A percentile compares a stretch with the other conserved stretches of the same genome.
phyloP scores from a whole-genome alignment of 2,797 vertebrate species.

The Ispidina lecontei region DNA sequence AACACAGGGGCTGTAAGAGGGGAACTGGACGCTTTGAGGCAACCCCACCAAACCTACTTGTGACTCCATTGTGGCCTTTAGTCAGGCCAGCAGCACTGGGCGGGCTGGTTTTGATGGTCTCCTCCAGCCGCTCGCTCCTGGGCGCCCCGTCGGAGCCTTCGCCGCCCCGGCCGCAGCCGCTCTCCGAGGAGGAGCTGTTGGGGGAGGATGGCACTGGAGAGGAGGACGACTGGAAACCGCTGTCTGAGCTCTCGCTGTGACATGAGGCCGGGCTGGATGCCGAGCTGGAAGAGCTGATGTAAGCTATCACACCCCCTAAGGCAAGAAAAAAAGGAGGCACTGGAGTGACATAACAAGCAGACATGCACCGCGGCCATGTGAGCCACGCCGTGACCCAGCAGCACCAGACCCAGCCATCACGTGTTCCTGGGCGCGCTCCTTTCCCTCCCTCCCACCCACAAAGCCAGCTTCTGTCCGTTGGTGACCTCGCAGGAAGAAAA shows the following conservation, averaged over 20 bases:
- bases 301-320: constrained; percentile 95
- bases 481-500: not conserved
- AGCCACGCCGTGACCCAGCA: constrained; percentile 53
- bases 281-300: constrained; percentile 93
- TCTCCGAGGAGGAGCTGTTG: constrained; percentile 79
- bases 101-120: constrained; percentile 75
- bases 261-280: constrained; percentile 90
- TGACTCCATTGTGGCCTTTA: constrained; percentile 85
- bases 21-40: not conserved
- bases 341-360: constrained; percentile 61
- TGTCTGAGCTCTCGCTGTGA: constrained; percentile 87
- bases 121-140: constrained; percentile 75
- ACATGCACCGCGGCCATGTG: constrained; percentile 55
- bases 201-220: constrained; percentile 86
- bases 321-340: constrained; percentile 58
- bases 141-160: constrained; percentile 77
- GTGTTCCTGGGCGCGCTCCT: not conserved
- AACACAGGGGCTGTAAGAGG: fast-evolving
- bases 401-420: constrained; percentile 40
- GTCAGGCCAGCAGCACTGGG: constrained; percentile 75
- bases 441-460: not conserved
- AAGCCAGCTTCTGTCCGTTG: not conserved
- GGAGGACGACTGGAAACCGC: constrained; percentile 85
- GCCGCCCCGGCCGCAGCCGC: constrained; percentile 74
- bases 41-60: constrained; percentile 83